Evolutionary conservation across 2,797 vertebrate species (phyloP).

Genomic region (Fringilla coelebs): DNA sequence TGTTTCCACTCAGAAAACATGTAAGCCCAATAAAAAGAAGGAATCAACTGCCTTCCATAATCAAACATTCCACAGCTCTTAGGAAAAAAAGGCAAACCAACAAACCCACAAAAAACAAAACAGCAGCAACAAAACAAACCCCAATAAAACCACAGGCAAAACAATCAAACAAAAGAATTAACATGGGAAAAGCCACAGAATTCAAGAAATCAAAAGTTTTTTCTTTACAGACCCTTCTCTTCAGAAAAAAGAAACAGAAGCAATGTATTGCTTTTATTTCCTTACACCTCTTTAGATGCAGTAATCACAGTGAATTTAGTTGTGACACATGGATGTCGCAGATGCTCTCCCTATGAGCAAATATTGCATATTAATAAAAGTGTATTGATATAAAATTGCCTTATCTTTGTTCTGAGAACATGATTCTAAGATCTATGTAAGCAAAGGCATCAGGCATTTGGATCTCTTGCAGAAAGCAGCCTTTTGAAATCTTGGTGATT

Average conservation of each 20-base stretch:
- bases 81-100: neutral
- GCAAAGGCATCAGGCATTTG: neutral
- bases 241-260: neutral
- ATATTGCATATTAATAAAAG: neutral
- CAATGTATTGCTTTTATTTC: neutral
- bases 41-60: neutral
- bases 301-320: neutral
- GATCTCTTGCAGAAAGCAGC: neutral
- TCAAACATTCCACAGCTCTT: neutral
- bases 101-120: neutral
- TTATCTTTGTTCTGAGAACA: neutral
- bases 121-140: neutral
- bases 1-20: neutral
- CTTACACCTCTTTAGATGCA: neutral
- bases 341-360: neutral
- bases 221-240: neutral
- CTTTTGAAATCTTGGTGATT: neutral
- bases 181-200: neutral
- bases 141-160: neutral
- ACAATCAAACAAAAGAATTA: neutral
- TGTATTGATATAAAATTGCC: neutral
- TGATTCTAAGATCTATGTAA: neutral
- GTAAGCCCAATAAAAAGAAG: neutral
- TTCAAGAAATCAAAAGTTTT: neutral
- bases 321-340: neutral